These are phyloP conservation scores for Halictus quadricinctus DNA, from an alignment of 2,888 invertebrate genomes.

Conservation along the genomic window DNA sequence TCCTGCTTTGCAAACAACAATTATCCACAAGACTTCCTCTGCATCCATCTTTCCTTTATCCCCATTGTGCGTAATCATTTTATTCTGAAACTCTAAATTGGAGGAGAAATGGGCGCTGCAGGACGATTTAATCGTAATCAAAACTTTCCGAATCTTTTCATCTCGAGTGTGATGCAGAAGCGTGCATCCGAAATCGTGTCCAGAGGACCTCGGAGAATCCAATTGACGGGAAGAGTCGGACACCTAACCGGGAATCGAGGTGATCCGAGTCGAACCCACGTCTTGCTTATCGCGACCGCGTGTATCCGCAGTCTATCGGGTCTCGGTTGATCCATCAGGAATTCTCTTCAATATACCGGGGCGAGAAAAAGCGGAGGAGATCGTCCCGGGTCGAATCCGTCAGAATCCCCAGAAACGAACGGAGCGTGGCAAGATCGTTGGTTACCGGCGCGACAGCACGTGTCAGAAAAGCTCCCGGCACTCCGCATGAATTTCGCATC, in stretches of 20 bases:
- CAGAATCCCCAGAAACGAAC: conserved; percentile 8
- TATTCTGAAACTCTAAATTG: not conserved
- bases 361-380: not conserved
- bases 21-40: too few relatives aligned
- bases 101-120: not conserved
- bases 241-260: not conserved
- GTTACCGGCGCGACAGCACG: conserved; percentile 13
- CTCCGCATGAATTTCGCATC: conserved; percentile 42
- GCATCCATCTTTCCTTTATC: too few relatives aligned
- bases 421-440: not conserved
- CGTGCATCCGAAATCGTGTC: not conserved
- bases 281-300: not conserved
- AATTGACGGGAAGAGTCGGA: not conserved
- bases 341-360: not conserved
- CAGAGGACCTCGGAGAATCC: not conserved
- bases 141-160: not conserved
- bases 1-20: too few relatives aligned
- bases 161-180: not conserved
- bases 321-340: not conserved
- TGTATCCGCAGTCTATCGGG: not conserved
- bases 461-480: conserved; percentile 13
- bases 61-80: too few relatives aligned
- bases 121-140: not conserved
- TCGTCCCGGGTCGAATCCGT: conserved; percentile 6
- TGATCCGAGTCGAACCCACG: not conserved